phyloP scores from a whole-genome alignment of 2,797 vertebrate species.

The Cyclura pinguis region DNA sequence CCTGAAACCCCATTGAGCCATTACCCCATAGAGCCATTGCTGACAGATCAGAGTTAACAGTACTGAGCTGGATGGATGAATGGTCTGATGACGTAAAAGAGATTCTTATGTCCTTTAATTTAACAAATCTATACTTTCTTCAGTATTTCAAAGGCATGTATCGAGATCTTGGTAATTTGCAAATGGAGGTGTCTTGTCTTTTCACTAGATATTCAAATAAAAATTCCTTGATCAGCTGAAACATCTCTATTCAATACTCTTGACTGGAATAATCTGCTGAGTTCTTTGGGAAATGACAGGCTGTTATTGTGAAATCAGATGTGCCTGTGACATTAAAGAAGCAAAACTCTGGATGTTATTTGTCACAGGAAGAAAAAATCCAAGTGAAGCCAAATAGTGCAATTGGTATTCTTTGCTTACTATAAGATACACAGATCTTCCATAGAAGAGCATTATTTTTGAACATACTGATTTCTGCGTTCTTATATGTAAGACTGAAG shows the following conservation, averaged over 20 bases:
- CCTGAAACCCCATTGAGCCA: too few species aligned
- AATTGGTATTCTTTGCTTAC: neutral
- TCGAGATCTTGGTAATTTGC: neutral
- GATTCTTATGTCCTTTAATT: too few species aligned
- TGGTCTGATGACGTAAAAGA: too few species aligned
- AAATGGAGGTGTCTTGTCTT: neutral
- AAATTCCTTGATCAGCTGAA: neutral
- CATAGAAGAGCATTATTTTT: slow-evolving; percentile 31
- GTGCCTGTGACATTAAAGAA: slow-evolving; percentile 1
- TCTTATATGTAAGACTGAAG: slow-evolving; percentile 30
- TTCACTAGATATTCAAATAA: neutral
- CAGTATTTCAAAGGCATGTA: too few species aligned
- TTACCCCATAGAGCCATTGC: too few species aligned
- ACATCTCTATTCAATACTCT: neutral
- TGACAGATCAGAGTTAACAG: too few species aligned
- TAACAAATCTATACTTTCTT: too few species aligned
- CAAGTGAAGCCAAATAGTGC: neutral
- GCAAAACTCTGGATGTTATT: neutral
- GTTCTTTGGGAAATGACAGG: slow-evolving; percentile 25
- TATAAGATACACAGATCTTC: slow-evolving; percentile 4
- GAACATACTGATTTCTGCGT: slow-evolving; percentile 41
- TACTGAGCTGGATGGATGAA: too few species aligned
- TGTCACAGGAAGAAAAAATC: neutral
- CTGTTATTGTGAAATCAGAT: neutral
- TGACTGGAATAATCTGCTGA: neutral